Percentiles rank a stretch among this genome's conserved stretches.
phyloP scores from a whole-genome alignment of 1,140 invertebrate species.

The Drosophila mauritiana region DNA sequence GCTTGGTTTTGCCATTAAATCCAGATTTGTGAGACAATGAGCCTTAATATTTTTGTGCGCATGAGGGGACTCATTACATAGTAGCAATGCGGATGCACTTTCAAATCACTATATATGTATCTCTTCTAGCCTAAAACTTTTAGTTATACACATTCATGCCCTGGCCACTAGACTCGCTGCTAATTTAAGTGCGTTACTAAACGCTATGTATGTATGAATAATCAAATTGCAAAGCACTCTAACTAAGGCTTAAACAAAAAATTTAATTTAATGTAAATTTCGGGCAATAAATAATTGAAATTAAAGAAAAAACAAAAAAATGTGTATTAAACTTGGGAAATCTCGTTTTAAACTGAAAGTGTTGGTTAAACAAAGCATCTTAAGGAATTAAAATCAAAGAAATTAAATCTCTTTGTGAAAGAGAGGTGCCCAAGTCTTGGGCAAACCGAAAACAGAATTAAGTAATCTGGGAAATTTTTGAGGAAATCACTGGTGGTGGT shows the following conservation, averaged over 20 bases:
- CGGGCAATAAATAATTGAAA: background rate
- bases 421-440: background rate
- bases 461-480: background rate
- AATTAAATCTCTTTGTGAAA: background rate
- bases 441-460: background rate
- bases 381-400: background rate
- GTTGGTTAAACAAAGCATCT: background rate
- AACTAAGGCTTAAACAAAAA: constrained; percentile 24
- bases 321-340: background rate
- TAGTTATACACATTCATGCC: constrained; percentile 4
- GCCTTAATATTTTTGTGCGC: no score
- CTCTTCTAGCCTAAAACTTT: no score
- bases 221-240: constrained; percentile 11
- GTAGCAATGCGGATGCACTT: background rate
- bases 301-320: no score
- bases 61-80: background rate
- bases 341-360: no score
- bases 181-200: background rate
- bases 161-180: constrained; percentile 10
- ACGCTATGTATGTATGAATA: background rate
- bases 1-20: background rate
- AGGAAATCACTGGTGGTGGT: background rate
- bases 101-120: no score
- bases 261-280: background rate
- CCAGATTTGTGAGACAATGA: no score